Percentiles rank a stretch among this genome's conserved stretches.
Conservation (phyloP, 2,888 invertebrate species). For the Andrena flavipes region DNA sequence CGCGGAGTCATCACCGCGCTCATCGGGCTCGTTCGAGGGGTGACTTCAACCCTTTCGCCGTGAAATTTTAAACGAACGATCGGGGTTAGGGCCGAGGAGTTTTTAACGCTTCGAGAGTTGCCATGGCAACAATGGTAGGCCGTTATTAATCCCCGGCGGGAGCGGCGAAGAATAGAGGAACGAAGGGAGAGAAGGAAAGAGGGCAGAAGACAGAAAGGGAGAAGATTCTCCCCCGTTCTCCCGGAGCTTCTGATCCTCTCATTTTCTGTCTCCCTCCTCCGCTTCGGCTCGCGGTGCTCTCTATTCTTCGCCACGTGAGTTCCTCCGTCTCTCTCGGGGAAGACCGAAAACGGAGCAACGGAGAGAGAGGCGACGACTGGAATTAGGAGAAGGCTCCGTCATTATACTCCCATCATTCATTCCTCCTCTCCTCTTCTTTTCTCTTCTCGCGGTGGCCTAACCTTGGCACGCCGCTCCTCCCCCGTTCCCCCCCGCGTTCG, state of each 20-base stretch:
- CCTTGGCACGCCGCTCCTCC: conserved; percentile 43
- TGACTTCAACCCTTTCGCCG: conserved; percentile 67
- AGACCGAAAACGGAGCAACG: conserved; percentile 20
- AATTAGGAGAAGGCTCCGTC: conserved; percentile 79
- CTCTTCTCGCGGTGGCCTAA: conserved; percentile 45
- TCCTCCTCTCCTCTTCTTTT: conserved; percentile 63
- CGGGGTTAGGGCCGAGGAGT: conserved; percentile 71
- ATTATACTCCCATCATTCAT: conserved; percentile 81
- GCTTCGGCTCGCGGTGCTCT: conserved; percentile 36
- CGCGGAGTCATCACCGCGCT: conserved; percentile 24
- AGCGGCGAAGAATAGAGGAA: conserved; percentile 75
- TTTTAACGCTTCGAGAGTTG: conserved; percentile 80
- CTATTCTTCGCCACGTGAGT: conserved; percentile 39
- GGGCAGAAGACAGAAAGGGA: conserved; percentile 53
- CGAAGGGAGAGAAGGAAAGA: conserved; percentile 51
- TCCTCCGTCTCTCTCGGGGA: conserved; percentile 27
- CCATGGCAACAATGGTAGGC: conserved; percentile 82
- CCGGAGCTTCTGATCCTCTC: conserved; percentile 66
- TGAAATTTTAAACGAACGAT: conserved; percentile 74
- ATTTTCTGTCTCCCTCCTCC: conserved; percentile 53
- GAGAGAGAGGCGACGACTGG: conserved; percentile 61
- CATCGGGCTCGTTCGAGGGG: conserved; percentile 33
- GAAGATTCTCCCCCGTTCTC: conserved; percentile 66
- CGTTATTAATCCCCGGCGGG: conserved; percentile 82
- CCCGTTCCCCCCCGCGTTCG: conserved; percentile 40